A percentile compares a stretch with the other conserved stretches of the same genome.
phyloP scores from a whole-genome alignment of 53 echinoderm and acorn worm species.

The Stichopus horrens region DNA sequence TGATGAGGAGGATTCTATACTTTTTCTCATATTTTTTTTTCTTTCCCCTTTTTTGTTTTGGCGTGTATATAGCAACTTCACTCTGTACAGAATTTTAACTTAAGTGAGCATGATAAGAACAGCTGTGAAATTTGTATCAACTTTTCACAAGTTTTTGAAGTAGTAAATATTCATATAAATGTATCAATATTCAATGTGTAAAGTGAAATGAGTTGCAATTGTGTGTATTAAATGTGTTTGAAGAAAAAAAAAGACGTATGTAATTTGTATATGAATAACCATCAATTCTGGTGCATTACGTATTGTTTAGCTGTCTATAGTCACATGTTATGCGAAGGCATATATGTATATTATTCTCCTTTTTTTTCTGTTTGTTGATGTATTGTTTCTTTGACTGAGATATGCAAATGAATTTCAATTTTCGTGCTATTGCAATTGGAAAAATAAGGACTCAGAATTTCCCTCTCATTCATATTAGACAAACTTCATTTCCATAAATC shows the following conservation, averaged over 20 bases:
- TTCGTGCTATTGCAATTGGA: too few relatives aligned
- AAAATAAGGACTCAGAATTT: too few relatives aligned
- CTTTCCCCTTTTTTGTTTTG: too few relatives aligned
- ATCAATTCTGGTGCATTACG: slow-evolving; percentile 19
- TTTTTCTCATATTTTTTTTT: not conserved
- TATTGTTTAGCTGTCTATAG: slow-evolving; percentile 11
- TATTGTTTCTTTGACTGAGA: not conserved
- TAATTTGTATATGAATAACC: slow-evolving; percentile 23
- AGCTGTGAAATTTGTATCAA: not conserved
- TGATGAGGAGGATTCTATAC: not conserved
- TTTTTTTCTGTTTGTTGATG: not conserved
- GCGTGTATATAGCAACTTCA: not conserved
- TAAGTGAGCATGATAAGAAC: not conserved
- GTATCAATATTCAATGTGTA: slow-evolving; percentile 36
- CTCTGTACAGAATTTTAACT: not conserved
- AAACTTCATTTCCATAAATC: too few relatives aligned
- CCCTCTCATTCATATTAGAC: too few relatives aligned
- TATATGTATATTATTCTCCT: not conserved
- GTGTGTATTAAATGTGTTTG: slow-evolving; percentile 24
- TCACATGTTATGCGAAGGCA: not conserved
- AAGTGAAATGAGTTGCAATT: slow-evolving; percentile 33
- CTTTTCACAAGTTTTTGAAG: slow-evolving; percentile 15
- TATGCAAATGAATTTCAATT: too few relatives aligned
- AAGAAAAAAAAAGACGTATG: slow-evolving; percentile 10
- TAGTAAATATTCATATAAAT: slow-evolving; percentile 36